phyloP scores from a whole-genome alignment of 1,140 invertebrate genomes.

The Thaumatotibia leucotreta region DNA sequence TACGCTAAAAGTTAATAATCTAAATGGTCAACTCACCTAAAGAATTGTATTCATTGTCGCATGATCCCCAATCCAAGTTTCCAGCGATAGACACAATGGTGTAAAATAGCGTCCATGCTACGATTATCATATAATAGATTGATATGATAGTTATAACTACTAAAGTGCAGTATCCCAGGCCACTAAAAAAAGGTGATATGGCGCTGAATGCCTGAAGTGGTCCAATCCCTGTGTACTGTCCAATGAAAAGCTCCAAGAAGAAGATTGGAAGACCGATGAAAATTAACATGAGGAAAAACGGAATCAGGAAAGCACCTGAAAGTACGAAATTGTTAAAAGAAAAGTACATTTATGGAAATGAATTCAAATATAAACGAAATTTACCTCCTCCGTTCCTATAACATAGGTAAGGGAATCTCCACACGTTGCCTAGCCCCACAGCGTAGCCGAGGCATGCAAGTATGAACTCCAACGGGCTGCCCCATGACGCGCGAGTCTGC shows the following conservation, averaged over 20 bases:
- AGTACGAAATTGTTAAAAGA: slow-evolving; percentile 38
- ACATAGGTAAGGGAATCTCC: slow-evolving; percentile 91
- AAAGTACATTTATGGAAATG: background rate
- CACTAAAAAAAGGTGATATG: slow-evolving; percentile 80
- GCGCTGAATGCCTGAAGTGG: slow-evolving; percentile 78
- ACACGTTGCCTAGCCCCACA: slow-evolving; percentile 92
- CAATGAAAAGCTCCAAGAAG: slow-evolving; percentile 80
- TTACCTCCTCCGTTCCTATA: slow-evolving; percentile 89
- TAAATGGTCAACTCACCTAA: slow-evolving; percentile 66
- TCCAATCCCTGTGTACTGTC: slow-evolving; percentile 80
- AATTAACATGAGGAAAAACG: slow-evolving; percentile 86
- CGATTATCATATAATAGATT: slow-evolving; percentile 90
- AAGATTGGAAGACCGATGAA: slow-evolving; percentile 90
- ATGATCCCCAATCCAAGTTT: slow-evolving; percentile 82
- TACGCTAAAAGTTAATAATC: background rate
- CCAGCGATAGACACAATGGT: slow-evolving; percentile 83
- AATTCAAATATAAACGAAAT: background rate
- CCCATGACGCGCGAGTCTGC: slow-evolving; percentile 80
- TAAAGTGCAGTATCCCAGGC: slow-evolving; percentile 82
- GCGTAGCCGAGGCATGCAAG: slow-evolving; percentile 88
- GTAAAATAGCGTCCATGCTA: slow-evolving; percentile 88
- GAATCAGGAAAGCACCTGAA: slow-evolving; percentile 87
- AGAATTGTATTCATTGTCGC: slow-evolving; percentile 83
- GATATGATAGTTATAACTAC: slow-evolving; percentile 88
- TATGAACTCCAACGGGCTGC: slow-evolving; percentile 84